Conservation (phyloP, 1,140 invertebrate species). For the Steinernema khuongi region DNA sequence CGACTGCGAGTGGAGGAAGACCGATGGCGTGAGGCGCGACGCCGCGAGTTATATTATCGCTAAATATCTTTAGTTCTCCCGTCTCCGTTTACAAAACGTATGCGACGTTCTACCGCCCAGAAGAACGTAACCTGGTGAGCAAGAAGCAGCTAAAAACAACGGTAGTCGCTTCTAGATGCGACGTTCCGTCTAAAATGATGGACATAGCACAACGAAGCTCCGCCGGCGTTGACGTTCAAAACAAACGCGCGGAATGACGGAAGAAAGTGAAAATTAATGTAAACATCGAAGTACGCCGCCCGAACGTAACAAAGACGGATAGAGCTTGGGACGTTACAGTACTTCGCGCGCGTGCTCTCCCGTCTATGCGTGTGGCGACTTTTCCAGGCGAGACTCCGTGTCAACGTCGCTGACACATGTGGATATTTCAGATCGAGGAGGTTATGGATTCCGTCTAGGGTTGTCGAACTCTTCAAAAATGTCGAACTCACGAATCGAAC, state of each 20-base stretch:
- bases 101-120: too few species aligned
- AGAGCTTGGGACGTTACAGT: not conserved
- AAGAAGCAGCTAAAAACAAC: too few species aligned
- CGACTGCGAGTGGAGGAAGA: not conserved
- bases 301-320: not conserved
- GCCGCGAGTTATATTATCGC: not conserved
- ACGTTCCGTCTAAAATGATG: too few species aligned
- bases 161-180: too few species aligned
- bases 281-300: constrained; percentile 1
- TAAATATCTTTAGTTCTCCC: not conserved
- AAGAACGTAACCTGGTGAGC: too few species aligned
- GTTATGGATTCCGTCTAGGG: too few species aligned
- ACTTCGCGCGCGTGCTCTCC: not conserved
- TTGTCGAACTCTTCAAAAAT: too few species aligned
- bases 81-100: too few species aligned
- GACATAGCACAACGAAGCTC: not conserved
- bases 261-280: constrained; percentile 10
- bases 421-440: too few species aligned
- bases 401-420: too few species aligned
- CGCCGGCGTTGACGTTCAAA: not conserved
- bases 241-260: not conserved
- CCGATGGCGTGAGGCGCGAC: not conserved
- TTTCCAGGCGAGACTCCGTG: not conserved
- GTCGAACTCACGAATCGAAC: too few species aligned
- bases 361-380: not conserved